A percentile compares a stretch with the other conserved stretches of the same genome.
phyloP scores from a whole-genome alignment of 2,113 vertebrate species.

The Electrona antarctica region DNA sequence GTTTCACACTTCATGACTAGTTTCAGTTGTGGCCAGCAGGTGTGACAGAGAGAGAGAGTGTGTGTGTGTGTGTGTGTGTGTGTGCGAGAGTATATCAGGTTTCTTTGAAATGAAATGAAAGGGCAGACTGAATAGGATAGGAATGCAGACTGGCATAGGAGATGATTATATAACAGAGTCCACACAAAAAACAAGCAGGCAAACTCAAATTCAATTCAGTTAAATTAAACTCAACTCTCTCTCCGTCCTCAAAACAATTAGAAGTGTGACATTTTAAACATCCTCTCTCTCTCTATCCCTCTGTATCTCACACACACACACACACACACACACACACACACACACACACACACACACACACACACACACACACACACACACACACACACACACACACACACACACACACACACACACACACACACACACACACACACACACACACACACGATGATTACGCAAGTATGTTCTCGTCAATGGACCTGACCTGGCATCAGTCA shows the following conservation, averaged over 20 bases:
- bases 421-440: neutral
- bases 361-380: neutral
- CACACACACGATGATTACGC: neutral
- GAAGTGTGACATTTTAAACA: neutral
- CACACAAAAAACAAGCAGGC: no score
- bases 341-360: slow-evolving; percentile 9
- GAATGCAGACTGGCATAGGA: neutral
- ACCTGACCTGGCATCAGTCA: no score
- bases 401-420: slow-evolving; percentile 1
- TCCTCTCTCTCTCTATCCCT: neutral
- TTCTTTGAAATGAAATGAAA: neutral
- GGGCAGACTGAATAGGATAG: no score
- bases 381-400: neutral
- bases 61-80: neutral
- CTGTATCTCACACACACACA: neutral
- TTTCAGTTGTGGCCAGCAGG: no score
- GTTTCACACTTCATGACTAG: no score
- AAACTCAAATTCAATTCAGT: no score
- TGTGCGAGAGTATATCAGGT: neutral
- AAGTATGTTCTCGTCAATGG: no score
- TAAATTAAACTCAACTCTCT: no score
- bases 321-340: slow-evolving; percentile 5
- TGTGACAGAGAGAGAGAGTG: neutral
- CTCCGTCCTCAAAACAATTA: neutral
- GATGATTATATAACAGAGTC: neutral